Evolutionary conservation across 35 echinoderm and acorn worm species (phyloP), one percentile per base, ranked within the genome.

Genomic region (Eucidaris tribuloides): DNA sequence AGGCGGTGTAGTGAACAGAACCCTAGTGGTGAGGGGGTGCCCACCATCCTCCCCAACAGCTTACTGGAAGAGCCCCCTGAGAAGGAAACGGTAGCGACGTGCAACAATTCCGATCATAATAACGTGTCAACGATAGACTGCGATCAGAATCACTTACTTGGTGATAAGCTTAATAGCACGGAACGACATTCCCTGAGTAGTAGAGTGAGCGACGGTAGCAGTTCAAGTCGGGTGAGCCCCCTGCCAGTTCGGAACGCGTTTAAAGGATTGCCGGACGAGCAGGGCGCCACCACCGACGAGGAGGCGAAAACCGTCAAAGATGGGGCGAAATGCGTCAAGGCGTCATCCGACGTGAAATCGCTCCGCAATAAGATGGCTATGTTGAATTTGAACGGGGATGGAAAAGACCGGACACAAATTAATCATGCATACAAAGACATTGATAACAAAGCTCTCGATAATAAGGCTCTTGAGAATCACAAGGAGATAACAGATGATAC

Each of bases 141-240:
- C n/a, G n/a, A n/a, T n/a, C n/a, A n/a, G n/a, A n/a, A n/a, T n/a
- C n/a, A n/a, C n/a, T n/a, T n/a, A n/a, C n/a, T n/a, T n/a, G n/a
- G n/a, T n/a, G 68, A 74, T 9, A 74, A 74, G 41, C 11, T 74
- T 7, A 36, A 36, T 9, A 44, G 68, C 35, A 44, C 68, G n/a
- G 68, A 74, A 42, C 33, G 68, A 5, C 34, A 20, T 5, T 74
- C 68, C 40, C 23, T 74, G 7, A 74, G 68, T 32, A 74, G 68
- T 74, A 74, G 68, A 74, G 68, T 40, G 11, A 74, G 68, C 68
- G 44, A 33, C 2, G 44, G 68, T 74, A 74, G 68, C 4, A 41
- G 34, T 44, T 74, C 68, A 38, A 74, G 68, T 44, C 38, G 68
- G 44, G 35, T 74, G 2, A 74, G 68, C 20, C 68, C 68, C 11